Percentiles rank a stretch among this genome's conserved stretches.
Conservation (phyloP, 1,140 invertebrate genomes). For the Aradophagus sp. region DNA sequence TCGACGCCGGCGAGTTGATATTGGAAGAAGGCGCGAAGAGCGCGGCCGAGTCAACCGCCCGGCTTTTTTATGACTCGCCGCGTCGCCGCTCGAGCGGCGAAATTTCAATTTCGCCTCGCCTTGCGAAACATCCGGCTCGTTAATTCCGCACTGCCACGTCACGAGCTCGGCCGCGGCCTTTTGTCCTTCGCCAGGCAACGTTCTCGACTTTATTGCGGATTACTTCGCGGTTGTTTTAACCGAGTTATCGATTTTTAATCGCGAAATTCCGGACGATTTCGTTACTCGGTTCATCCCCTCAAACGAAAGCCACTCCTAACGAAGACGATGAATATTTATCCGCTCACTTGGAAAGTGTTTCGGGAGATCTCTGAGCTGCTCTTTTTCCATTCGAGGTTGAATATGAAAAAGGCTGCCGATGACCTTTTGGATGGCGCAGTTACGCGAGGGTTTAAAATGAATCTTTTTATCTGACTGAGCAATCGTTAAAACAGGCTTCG, state of each 20-base stretch:
- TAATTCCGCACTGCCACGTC: too few species aligned
- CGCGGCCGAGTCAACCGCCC: slow-evolving; percentile 65
- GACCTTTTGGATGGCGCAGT: too few species aligned
- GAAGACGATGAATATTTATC: slow-evolving; percentile 74
- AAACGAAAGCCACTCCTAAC: slow-evolving; percentile 68
- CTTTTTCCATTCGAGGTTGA: slow-evolving; percentile 61
- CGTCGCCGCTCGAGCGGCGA: slow-evolving; percentile 72
- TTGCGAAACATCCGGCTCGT: slow-evolving; percentile 21
- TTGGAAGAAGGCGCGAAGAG: slow-evolving; percentile 66
- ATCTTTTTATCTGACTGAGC: too few species aligned
- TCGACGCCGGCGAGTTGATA: slow-evolving; percentile 74
- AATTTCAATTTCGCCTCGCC: slow-evolving; percentile 73
- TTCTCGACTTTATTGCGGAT: too few species aligned
- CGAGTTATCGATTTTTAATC: too few species aligned
- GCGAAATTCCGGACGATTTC: slow-evolving; percentile 15
- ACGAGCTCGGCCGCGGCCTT: slow-evolving; percentile 4
- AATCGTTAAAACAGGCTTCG: too few species aligned
- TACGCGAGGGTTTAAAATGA: too few species aligned
- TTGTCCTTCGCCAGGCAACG: too few species aligned
- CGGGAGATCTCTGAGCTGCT: slow-evolving; percentile 52
- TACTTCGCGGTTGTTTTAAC: too few species aligned
- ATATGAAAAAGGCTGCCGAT: slow-evolving; percentile 54
- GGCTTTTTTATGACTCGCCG: slow-evolving; percentile 74
- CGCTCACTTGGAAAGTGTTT: slow-evolving; percentile 53
- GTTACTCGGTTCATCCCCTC: slow-evolving; percentile 30